Conservation (phyloP, 2,797 vertebrate genomes). For the Melanotaenia boesemani region DNA sequence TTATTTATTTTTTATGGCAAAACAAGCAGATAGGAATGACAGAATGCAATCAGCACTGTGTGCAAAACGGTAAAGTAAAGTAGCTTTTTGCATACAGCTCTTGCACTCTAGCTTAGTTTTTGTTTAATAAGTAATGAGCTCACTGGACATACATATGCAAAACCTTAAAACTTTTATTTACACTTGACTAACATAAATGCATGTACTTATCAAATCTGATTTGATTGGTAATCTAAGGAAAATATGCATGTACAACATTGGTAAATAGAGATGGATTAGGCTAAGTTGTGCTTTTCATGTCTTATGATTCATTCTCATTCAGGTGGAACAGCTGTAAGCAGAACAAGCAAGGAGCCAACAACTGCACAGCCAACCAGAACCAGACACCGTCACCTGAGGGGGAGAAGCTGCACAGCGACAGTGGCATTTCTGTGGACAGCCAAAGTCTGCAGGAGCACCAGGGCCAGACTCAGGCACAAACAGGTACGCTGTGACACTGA, state of each 20-base stretch:
- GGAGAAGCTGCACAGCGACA: slow-evolving; percentile 98
- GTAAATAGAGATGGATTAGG: neutral
- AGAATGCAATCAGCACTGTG: too few species aligned
- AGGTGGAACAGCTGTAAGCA: slow-evolving; percentile 99
- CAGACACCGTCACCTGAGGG: slow-evolving; percentile 95
- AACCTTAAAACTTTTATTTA: neutral
- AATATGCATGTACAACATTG: neutral
- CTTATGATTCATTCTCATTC: neutral
- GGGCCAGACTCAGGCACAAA: slow-evolving; percentile 86
- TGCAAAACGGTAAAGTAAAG: too few species aligned
- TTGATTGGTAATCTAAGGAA: neutral
- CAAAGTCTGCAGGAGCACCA: slow-evolving; percentile 94
- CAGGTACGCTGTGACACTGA: slow-evolving; percentile 59
- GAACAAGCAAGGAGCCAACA: slow-evolving; percentile 95
- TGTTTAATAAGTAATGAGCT: neutral
- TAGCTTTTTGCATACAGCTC: neutral
- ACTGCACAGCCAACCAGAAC: slow-evolving; percentile 87
- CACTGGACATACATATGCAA: neutral
- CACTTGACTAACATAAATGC: neutral
- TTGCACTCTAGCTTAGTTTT: neutral
- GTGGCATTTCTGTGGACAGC: slow-evolving; percentile 96
- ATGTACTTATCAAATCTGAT: neutral
- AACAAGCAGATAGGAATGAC: too few species aligned
- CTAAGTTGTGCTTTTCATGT: neutral
- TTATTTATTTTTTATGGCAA: too few species aligned